Evolutionary conservation across 1,140 invertebrate genomes (phyloP).

Genomic region (Hypsibius dujardini): DNA sequence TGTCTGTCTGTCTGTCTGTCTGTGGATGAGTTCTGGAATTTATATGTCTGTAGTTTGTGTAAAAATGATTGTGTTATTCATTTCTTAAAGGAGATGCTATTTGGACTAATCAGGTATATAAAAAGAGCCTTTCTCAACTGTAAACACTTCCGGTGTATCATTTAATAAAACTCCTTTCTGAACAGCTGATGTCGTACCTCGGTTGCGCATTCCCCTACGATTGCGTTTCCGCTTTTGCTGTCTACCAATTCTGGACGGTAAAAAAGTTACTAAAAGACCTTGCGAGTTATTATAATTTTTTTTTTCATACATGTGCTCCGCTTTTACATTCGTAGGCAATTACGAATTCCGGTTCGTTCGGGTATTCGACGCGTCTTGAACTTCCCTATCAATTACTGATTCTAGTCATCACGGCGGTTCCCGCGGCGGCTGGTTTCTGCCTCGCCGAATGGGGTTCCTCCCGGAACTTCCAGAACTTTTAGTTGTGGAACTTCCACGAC

Average conservation of each 20-base stretch:
- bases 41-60: too few species aligned
- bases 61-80: too few species aligned
- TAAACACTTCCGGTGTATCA: too few species aligned
- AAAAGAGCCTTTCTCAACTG: neutral
- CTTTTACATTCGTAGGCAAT: neutral
- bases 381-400: neutral
- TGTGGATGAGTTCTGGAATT: too few species aligned
- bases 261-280: slow-evolving; percentile 9
- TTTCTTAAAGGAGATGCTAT: neutral
- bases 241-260: neutral
- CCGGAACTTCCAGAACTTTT: too few species aligned
- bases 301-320: too few species aligned
- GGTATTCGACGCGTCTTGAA: neutral
- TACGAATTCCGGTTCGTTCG: neutral
- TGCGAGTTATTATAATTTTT: too few species aligned
- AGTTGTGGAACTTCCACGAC: too few species aligned
- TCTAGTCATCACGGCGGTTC: neutral
- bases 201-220: neutral
- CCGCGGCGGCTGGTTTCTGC: neutral
- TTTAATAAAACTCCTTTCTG: neutral
- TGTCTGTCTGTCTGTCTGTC: too few species aligned
- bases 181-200: slow-evolving; percentile 7
- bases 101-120: slow-evolving; percentile 1
- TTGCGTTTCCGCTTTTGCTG: neutral
- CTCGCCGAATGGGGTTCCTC: neutral